phyloP scores from a whole-genome alignment of 2,797 vertebrate genomes.

The Tamandua tetradactyla region DNA sequence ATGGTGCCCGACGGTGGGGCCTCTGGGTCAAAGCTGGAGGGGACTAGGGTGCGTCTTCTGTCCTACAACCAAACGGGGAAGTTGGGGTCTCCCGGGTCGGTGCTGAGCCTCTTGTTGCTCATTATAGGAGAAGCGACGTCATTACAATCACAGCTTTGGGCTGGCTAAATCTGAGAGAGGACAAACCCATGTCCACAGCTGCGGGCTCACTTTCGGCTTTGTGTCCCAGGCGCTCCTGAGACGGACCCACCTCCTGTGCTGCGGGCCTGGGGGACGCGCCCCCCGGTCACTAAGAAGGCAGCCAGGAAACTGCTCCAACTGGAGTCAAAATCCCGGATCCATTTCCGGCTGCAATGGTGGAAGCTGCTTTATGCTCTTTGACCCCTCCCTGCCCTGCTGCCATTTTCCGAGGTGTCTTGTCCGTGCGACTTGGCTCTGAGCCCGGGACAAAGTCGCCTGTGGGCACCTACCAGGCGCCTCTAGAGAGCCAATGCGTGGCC shows the following conservation, averaged over 20 bases:
- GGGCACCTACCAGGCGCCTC: background rate
- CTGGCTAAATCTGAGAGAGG: background rate
- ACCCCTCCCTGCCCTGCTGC: background rate
- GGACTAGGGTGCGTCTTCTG: too few relatives aligned
- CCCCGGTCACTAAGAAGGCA: background rate
- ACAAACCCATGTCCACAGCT: background rate
- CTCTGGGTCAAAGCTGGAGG: background rate
- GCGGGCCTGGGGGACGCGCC: background rate
- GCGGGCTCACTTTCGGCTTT: background rate
- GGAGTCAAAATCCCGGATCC: background rate
- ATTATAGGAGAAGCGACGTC: background rate
- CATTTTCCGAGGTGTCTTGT: background rate
- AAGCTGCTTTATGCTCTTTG: too few relatives aligned
- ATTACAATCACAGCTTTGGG: background rate
- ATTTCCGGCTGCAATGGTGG: background rate
- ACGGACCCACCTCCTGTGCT: background rate
- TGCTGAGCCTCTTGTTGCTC: background rate
- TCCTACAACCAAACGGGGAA: background rate
- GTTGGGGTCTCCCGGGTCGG: fast-evolving
- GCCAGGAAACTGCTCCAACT: background rate
- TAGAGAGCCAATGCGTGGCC: too few relatives aligned
- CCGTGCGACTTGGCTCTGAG: background rate
- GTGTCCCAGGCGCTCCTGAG: background rate
- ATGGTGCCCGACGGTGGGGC: too few relatives aligned
- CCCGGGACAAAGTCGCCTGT: background rate